Percentiles rank a stretch among this genome's conserved stretches.
Evolutionary conservation across 2,113 vertebrate genomes (phyloP).

Genomic region (Ailuropoda melanoleuca): DNA sequence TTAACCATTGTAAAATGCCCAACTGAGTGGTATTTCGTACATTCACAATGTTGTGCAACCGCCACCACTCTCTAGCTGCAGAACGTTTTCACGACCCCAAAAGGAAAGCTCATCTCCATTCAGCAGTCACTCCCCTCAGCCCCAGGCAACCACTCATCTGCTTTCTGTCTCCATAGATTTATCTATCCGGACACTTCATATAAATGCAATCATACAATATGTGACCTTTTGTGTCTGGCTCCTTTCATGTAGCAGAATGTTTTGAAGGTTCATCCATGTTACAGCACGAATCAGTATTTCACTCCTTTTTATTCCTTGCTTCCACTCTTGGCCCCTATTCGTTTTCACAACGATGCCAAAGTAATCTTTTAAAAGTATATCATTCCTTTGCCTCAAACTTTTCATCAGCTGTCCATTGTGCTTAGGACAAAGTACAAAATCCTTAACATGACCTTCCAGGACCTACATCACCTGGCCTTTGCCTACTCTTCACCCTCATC

Average conservation of each 20-base stretch:
- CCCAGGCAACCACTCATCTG: not conserved
- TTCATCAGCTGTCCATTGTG: not conserved
- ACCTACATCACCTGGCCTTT: not conserved
- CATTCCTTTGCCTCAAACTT: not conserved
- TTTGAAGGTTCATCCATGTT: not conserved
- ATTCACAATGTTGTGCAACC: not conserved
- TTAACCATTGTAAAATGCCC: not conserved
- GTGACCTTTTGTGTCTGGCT: not conserved
- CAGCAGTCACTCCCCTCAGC: not conserved
- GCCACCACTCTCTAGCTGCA: not conserved
- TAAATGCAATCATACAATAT: rapidly evolving
- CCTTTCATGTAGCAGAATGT: not conserved
- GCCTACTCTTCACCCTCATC: not conserved
- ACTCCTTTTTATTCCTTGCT: not conserved
- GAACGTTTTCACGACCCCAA: not conserved
- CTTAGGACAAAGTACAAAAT: not conserved
- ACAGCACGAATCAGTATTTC: not conserved
- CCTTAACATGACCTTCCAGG: not conserved
- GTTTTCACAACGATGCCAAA: conserved; percentile 4
- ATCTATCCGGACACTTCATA: not conserved
- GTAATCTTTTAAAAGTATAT: not conserved
- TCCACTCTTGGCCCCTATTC: not conserved
- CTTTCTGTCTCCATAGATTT: not conserved
- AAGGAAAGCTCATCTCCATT: not conserved
- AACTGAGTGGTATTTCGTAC: not conserved